phyloP scores from a whole-genome alignment of 2,888 invertebrate species.

The Xiphydria camelus region DNA sequence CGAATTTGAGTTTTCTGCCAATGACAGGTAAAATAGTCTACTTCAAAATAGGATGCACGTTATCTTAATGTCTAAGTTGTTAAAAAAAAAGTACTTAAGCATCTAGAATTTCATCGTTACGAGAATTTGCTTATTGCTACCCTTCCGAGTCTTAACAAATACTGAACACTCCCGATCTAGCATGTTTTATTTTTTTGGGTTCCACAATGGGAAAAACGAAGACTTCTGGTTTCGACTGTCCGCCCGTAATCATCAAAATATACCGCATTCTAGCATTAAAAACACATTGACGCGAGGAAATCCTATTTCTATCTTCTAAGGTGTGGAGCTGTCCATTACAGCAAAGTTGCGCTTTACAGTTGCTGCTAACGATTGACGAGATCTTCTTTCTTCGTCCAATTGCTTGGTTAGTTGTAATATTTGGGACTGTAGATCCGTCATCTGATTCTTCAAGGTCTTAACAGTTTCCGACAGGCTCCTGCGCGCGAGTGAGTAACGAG shows the following conservation, averaged over 20 bases:
- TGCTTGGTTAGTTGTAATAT: conserved; percentile 65
- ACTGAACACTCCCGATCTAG: background rate
- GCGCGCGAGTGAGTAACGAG: conserved; percentile 31
- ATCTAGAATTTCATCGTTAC: too few species aligned
- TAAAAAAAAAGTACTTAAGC: too few species aligned
- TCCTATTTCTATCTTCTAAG: conserved; percentile 21
- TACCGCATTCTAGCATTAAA: background rate
- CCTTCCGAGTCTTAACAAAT: background rate
- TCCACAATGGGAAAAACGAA: background rate
- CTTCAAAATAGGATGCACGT: too few species aligned
- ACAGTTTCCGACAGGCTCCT: conserved; percentile 78
- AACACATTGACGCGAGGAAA: background rate
- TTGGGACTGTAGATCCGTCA: conserved; percentile 68
- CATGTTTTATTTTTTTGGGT: background rate
- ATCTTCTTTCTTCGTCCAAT: conserved; percentile 70
- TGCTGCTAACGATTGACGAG: conserved; percentile 56
- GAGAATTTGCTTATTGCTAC: background rate
- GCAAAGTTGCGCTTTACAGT: conserved; percentile 52
- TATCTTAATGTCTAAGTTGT: too few species aligned
- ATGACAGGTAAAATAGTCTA: too few species aligned
- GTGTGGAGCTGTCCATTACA: conserved; percentile 39
- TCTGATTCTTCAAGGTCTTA: conserved; percentile 74
- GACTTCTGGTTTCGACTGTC: too few species aligned
- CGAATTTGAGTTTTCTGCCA: too few species aligned
- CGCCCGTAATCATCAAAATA: too few species aligned